These are phyloP conservation scores for Chesias legatella DNA, from an alignment of 2,888 invertebrate genomes.

Conservation along the genomic window DNA sequence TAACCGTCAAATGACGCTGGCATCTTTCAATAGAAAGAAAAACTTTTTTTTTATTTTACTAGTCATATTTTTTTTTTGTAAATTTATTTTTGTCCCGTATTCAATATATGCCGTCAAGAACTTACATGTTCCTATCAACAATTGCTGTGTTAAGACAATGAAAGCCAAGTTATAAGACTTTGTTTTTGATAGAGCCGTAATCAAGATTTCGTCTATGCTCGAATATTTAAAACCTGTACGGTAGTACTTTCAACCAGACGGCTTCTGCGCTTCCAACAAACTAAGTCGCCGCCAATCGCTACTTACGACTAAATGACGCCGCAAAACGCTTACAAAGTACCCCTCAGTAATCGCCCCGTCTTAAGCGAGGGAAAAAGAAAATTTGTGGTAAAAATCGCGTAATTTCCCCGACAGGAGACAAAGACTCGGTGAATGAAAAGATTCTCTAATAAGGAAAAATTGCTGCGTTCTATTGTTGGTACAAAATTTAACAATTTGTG, in stretches of 20 bases:
- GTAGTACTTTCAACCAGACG: neutral
- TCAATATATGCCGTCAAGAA: too few species aligned
- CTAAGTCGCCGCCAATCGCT: slow-evolving; percentile 1
- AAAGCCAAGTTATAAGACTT: too few species aligned
- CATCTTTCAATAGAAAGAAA: too few species aligned
- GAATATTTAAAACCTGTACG: too few species aligned
- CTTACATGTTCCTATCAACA: too few species aligned
- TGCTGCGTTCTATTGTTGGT: slow-evolving; percentile 29
- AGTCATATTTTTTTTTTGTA: too few species aligned
- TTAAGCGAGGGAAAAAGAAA: slow-evolving; percentile 18
- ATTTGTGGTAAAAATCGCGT: slow-evolving; percentile 24
- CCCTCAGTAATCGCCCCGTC: slow-evolving; percentile 14
- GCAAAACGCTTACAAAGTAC: slow-evolving; percentile 15
- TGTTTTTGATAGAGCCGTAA: too few species aligned
- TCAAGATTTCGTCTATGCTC: too few species aligned
- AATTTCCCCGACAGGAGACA: slow-evolving; percentile 24
- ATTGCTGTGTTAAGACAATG: too few species aligned
- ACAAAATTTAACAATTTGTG: slow-evolving; percentile 15
- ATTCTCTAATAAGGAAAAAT: slow-evolving; percentile 37
- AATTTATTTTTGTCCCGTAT: too few species aligned
- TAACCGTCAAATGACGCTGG: too few species aligned
- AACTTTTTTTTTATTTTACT: too few species aligned
- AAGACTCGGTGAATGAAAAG: slow-evolving; percentile 29
- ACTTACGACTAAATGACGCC: slow-evolving; percentile 3
- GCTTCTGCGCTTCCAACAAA: slow-evolving; percentile 1